Percentiles rank a stretch among this genome's conserved stretches.
phyloP scores from a whole-genome alignment of 2,113 vertebrate genomes.

The Bettongia penicillata region DNA sequence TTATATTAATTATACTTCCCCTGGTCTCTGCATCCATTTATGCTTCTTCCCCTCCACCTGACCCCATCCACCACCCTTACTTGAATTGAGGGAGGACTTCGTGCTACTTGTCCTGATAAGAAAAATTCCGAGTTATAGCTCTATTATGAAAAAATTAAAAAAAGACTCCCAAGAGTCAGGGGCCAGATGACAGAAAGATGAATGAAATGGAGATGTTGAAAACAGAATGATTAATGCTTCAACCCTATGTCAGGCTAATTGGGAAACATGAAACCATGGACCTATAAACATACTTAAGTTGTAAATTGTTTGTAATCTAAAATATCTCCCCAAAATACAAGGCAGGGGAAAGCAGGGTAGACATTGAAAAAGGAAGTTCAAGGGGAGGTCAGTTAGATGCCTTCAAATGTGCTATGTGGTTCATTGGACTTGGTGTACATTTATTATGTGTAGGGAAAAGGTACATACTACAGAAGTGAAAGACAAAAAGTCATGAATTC shows the following conservation, averaged over 20 bases:
- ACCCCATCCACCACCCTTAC: not conserved
- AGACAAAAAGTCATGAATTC: not conserved
- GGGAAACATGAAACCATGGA: conserved; percentile 28
- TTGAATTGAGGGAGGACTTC: not conserved
- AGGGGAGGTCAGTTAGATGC: not conserved
- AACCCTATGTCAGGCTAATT: conserved; percentile 22
- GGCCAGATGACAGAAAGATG: not conserved
- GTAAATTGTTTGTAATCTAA: not conserved
- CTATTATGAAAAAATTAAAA: not conserved
- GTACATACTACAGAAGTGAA: conserved; percentile 20
- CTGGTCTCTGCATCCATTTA: not conserved
- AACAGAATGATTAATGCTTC: not conserved
- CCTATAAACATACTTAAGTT: not conserved
- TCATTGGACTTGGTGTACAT: not conserved
- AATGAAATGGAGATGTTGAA: not conserved
- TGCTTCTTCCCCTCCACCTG: not conserved
- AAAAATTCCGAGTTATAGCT: not conserved
- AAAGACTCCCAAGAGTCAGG: not conserved
- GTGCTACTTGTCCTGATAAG: not conserved
- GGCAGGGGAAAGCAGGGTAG: not conserved
- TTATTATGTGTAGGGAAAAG: not conserved
- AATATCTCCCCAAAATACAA: not conserved
- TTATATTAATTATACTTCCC: not conserved
- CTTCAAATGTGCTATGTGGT: not conserved
- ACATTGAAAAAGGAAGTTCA: not conserved